Base-by-base conservation (phyloP, 2,888 invertebrate species). In the Conus canariensis region DNA sequence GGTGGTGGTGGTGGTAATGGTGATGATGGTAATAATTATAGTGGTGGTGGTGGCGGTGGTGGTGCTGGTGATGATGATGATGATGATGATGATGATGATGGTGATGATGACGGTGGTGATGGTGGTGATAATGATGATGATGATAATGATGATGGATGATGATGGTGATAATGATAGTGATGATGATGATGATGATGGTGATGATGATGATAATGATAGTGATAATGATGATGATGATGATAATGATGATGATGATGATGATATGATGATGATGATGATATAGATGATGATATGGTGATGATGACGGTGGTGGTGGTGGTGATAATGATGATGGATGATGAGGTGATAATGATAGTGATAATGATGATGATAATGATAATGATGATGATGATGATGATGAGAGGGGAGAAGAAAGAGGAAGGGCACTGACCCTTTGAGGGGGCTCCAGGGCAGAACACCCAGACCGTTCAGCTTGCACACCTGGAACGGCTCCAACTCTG, bases 401-500 rank as follows among this genome's bases (percentile, higher is more conserved):
- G 56, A 2, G 56, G 4, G 4, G 45, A 45, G 45, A 45, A 45
- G 45, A 45, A 45, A 45, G 45, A 45, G 7, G 60, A 16, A 0
- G 60, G 4, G 60, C 30, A 82, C 92, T 82, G 90, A 95, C 95
- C 94, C 95, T 91, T 95, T 95, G 4, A 95, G 92, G 3, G 95
- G 95, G 91, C 95, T 94, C 95, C 95, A 95, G 2, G 95, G 95
- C n/a, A 95, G 90, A 19, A 96, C 92, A 7, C 94, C 95, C n/a
- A 95, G 90, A 0, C 95, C 95, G 83, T 95, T 94, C 77, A 93
- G 93, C 59, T 92, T 91, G 88, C 95, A 95, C 3, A 95, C 95
- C 87, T 94, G 94, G 83, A 95, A 92, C 87, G 94, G 92, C 85
- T 96, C 96, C 82, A 93, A 92, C 90, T 96, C 96, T 1, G 94